These are phyloP conservation scores for Thymallus thymallus DNA, from an alignment of 2,113 vertebrate genomes.

Conservation along the genomic window DNA sequence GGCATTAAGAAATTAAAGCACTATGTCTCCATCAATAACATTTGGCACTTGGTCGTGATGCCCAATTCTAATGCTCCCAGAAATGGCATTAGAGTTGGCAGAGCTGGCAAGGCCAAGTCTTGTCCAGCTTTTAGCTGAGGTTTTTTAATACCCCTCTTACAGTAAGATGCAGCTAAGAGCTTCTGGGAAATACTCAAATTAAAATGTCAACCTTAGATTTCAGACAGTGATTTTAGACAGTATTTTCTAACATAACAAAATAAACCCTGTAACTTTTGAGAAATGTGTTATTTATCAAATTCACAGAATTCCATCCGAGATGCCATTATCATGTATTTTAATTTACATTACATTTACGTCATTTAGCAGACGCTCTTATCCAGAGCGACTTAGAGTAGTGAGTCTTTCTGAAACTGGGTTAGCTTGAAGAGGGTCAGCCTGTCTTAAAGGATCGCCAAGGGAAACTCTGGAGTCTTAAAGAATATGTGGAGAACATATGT, in stretches of 20 bases:
- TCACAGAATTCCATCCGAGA: constrained; percentile 21
- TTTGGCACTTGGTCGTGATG: neutral
- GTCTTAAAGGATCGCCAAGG: constrained; percentile 46
- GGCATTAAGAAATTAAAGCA: neutral
- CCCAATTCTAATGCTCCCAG: neutral
- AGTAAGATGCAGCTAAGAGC: constrained; percentile 3
- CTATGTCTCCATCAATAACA: neutral
- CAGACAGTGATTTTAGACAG: constrained; percentile 3
- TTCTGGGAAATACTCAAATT: constrained; percentile 33
- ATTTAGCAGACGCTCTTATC: too few relatives aligned
- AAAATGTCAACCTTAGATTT: constrained; percentile 19
- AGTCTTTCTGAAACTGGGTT: constrained; percentile 26
- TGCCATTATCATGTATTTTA: constrained; percentile 12
- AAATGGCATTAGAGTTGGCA: neutral
- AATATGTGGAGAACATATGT: constrained; percentile 42
- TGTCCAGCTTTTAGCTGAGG: neutral
- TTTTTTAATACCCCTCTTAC: neutral
- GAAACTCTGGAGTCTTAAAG: constrained; percentile 32
- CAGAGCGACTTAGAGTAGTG: too few relatives aligned
- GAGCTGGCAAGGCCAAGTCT: neutral
- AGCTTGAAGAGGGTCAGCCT: constrained; percentile 35
- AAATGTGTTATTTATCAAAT: constrained; percentile 1
- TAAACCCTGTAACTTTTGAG: neutral
- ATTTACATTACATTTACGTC: too few relatives aligned
- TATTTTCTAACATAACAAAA: constrained; percentile 27